Base-by-base conservation (phyloP, 2,888 invertebrate genomes). In the Microctonus hyperodae region DNA sequence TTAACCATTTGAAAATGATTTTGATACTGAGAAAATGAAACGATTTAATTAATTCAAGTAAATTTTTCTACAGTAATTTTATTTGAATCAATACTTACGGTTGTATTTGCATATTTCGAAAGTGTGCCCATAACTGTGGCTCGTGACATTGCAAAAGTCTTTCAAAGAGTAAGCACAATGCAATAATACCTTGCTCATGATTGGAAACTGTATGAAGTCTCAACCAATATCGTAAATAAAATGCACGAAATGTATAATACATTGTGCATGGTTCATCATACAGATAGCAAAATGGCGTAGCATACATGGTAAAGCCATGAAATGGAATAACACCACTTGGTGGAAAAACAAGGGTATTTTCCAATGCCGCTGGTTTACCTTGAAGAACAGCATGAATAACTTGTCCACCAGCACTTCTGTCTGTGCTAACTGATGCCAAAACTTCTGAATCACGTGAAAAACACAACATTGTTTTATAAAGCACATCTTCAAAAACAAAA, bases 261-360 rank as follows among this genome's bases (percentile, higher is more conserved):
- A 97, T 87, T 64, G 91, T 89, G 16, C 93, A 90, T 0, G 96
- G 93, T 74, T 96, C 94, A 76, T 96, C 94, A 82, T 92, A 97
- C 35, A 98, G 85, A 81, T 96, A 98, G 83, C 97, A 97, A 79
- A 98, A 92, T 0, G 97, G 97, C 0, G 96, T 95, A 56, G 96
- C 97, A 83, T 96, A 97, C 97, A 98, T 97, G 22, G 97, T 93
- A 84, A 98, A 97, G 1, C 97, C 97, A 83, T 98, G 97, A 84
- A 97, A 97, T 0, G 97, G 97, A 74, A 98, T 96, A 40, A 97
- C 91, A 0, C 97, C 97, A 81, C 94, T 95, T 0, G 97, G 97
- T 7, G 98, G 97, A 80, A 95, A 96, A 50, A 91, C 89, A 22
- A 94, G 90, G 22, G 90, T 87, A 77, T 88, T 91, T 75, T 92